Conservation (phyloP, 2,113 vertebrate species). For the Meriones unguiculatus region DNA sequence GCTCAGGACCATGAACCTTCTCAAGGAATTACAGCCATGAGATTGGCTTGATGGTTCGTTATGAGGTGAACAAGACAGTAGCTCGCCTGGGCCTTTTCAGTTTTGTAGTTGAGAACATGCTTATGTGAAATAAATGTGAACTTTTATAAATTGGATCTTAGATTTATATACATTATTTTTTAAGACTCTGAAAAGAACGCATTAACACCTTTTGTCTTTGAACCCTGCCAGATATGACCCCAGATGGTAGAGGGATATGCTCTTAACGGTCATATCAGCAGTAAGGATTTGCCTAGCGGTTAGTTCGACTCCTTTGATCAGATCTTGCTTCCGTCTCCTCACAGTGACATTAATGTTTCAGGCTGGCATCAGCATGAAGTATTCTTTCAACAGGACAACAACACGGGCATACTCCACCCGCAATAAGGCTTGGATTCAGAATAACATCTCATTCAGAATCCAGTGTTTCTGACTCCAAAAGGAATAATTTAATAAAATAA, state of each 20-base stretch:
- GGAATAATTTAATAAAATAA: constrained; percentile 27
- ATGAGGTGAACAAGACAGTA: neutral
- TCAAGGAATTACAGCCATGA: neutral
- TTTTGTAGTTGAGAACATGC: neutral
- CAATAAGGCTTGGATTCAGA: constrained; percentile 49
- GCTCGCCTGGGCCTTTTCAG: neutral
- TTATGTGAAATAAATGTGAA: neutral
- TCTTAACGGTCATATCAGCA: neutral
- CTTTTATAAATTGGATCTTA: neutral
- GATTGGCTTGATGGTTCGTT: neutral
- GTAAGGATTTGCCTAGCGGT: neutral
- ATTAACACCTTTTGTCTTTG: neutral
- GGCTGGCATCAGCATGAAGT: constrained; percentile 20
- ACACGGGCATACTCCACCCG: constrained; percentile 64
- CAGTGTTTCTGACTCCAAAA: constrained; percentile 63
- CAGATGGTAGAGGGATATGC: neutral
- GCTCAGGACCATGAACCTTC: neutral
- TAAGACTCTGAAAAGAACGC: neutral
- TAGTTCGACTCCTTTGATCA: neutral
- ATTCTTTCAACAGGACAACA: constrained; percentile 55
- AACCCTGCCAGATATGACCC: neutral
- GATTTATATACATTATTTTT: neutral
- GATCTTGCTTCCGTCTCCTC: neutral
- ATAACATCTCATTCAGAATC: constrained; percentile 67
- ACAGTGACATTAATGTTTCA: constrained; percentile 3